phyloP scores from a whole-genome alignment of 1,140 invertebrate species.

The Vanessa tameamea region DNA sequence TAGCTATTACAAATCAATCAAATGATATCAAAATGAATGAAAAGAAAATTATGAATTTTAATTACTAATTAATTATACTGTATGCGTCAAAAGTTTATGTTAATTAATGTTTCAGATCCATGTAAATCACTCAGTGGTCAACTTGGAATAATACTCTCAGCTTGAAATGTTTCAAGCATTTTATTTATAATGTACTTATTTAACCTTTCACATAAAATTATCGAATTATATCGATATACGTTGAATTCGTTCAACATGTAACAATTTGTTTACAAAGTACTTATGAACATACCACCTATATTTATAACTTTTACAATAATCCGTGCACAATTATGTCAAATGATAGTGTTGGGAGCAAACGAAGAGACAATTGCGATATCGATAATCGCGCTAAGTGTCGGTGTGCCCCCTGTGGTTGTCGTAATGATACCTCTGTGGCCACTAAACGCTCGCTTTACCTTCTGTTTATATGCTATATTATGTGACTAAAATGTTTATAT shows the following conservation, averaged over 20 bases:
- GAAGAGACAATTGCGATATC: slow-evolving; percentile 21
- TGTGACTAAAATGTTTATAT: background rate
- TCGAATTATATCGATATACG: no score
- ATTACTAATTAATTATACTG: no score
- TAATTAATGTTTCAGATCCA: no score
- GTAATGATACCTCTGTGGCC: slow-evolving; percentile 13
- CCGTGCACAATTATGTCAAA: slow-evolving; percentile 19
- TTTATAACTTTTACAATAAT: slow-evolving; percentile 19
- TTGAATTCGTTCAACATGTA: background rate
- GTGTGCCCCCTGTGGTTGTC: slow-evolving; percentile 6
- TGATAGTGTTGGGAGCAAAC: slow-evolving; percentile 19
- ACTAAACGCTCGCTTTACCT: slow-evolving; percentile 11
- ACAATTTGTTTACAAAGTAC: background rate
- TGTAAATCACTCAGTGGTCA: no score
- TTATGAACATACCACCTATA: background rate
- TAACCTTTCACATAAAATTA: no score
- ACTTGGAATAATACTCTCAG: no score
- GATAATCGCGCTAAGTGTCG: slow-evolving; percentile 20
- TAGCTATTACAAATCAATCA: no score
- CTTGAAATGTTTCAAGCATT: no score
- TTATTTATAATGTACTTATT: no score
- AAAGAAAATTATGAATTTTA: no score
- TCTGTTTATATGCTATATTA: slow-evolving; percentile 10
- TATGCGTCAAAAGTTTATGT: no score
- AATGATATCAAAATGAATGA: no score